phyloP scores from a whole-genome alignment of 2,113 vertebrate genomes.

The Narcine bancroftii region DNA sequence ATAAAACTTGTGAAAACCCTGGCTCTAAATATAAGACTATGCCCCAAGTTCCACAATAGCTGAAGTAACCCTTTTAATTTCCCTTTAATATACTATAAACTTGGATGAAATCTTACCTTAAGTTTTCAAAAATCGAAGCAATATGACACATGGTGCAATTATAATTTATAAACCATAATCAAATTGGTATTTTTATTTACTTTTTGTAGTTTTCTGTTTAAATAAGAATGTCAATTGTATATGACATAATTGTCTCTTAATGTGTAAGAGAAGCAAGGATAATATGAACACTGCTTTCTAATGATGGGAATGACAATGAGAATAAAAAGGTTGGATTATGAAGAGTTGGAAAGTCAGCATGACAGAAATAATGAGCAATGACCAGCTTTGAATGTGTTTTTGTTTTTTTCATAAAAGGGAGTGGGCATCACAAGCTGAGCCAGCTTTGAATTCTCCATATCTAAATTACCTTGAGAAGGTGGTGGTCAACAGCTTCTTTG shows the following conservation, averaged over 20 bases:
- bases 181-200: neutral
- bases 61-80: neutral
- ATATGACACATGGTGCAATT: neutral
- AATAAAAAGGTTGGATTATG: neutral
- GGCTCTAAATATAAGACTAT: neutral
- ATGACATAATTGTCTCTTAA: neutral
- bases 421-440: too few relatives aligned
- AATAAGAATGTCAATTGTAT: neutral
- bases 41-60: neutral
- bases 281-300: neutral
- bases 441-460: too few relatives aligned
- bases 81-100: neutral
- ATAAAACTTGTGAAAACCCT: neutral
- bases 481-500: too few relatives aligned
- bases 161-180: neutral
- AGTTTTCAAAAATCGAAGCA: neutral
- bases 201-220: neutral
- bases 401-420: too few relatives aligned
- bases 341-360: neutral
- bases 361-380: neutral
- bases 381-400: neutral
- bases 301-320: neutral
- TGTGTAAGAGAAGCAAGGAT: neutral
- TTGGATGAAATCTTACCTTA: neutral
- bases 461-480: neutral